These are phyloP conservation scores for Arbacia lixula DNA, from an alignment of 53 echinoderm and acorn worm species.

Conservation along the genomic window DNA sequence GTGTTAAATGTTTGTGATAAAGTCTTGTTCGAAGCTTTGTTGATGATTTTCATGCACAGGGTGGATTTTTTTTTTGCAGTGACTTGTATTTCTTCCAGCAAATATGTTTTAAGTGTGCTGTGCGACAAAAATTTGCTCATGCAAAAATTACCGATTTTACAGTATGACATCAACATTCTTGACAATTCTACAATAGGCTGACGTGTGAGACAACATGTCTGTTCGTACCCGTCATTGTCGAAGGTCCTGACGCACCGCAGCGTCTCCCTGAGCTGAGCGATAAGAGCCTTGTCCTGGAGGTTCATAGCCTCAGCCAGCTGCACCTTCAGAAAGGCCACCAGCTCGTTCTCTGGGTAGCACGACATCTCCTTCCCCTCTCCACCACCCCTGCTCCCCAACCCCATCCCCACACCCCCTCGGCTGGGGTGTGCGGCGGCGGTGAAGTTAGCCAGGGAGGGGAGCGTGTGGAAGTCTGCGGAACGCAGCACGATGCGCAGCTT, in stretches of 20 bases:
- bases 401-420: slow-evolving; percentile 25
- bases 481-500: slow-evolving; percentile 95
- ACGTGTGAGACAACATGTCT: neutral
- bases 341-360: slow-evolving; percentile 81
- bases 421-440: slow-evolving; percentile 14
- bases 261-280: slow-evolving; percentile 89
- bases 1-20: too few relatives aligned
- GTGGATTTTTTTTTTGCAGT: too few relatives aligned
- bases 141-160: too few relatives aligned
- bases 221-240: slow-evolving; percentile 83
- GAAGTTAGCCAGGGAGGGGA: slow-evolving; percentile 81
- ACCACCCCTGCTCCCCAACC: neutral
- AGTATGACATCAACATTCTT: too few relatives aligned
- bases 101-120: too few relatives aligned
- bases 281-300: slow-evolving; percentile 84
- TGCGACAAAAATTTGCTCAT: too few relatives aligned
- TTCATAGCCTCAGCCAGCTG: slow-evolving; percentile 96
- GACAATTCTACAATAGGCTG: too few relatives aligned
- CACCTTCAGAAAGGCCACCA: slow-evolving; percentile 95
- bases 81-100: too few relatives aligned
- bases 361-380: slow-evolving; percentile 53
- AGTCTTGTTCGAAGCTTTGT: too few relatives aligned
- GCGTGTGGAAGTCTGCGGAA: slow-evolving; percentile 84
- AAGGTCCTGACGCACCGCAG: slow-evolving; percentile 88
- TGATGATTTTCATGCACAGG: too few relatives aligned